Evolutionary conservation across 2,113 vertebrate species (phyloP).

Genomic region (Percopsis transmontana): DNA sequence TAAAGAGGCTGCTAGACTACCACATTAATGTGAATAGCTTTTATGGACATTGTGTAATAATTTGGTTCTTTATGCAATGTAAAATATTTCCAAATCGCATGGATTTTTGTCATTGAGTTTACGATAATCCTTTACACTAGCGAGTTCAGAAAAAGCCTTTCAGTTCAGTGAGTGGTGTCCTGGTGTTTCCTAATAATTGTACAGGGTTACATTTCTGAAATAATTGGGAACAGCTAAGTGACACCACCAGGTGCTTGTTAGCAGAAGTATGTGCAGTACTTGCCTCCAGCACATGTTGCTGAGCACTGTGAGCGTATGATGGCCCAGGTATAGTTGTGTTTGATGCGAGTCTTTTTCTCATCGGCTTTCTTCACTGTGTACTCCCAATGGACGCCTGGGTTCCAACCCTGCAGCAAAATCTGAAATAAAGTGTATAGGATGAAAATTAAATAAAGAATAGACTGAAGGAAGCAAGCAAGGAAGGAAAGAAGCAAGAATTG

Average conservation of each 20-base stretch:
- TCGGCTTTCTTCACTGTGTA: constrained; percentile 76
- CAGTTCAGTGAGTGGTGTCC: no score
- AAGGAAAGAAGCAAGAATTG: not conserved
- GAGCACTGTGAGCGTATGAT: constrained; percentile 84
- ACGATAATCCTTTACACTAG: no score
- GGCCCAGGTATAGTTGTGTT: constrained; percentile 84
- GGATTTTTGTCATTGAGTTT: no score
- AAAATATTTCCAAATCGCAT: no score
- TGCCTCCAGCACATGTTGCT: constrained; percentile 86
- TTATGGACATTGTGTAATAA: no score
- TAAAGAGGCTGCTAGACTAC: no score
- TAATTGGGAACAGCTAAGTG: no score
- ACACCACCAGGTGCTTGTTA: not conserved
- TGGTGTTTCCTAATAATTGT: no score
- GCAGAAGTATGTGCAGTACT: constrained; percentile 11
- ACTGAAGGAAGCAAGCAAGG: not conserved
- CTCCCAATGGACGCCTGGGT: constrained; percentile 86
- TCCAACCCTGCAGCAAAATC: constrained; percentile 87
- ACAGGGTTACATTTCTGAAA: no score
- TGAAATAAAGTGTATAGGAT: constrained; percentile 38
- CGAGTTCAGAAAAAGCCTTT: no score
- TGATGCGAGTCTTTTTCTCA: constrained; percentile 65
- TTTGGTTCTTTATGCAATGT: no score
- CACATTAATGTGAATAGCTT: no score
- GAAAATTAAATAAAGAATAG: not conserved